phyloP scores from a whole-genome alignment of 2,797 vertebrate species.

The Tiaroga cobitis region DNA sequence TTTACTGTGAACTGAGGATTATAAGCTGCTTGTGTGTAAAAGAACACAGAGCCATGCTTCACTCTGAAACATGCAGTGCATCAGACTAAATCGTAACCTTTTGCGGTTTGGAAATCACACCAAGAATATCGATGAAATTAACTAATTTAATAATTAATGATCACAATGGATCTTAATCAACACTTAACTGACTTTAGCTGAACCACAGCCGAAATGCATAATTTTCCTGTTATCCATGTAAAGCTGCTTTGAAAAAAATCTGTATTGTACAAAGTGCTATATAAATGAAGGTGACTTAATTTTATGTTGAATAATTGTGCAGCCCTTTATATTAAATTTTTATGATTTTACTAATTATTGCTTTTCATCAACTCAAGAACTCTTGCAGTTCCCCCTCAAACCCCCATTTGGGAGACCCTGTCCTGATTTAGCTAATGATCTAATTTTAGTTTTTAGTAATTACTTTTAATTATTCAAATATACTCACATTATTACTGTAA shows the following conservation, averaged over 20 bases:
- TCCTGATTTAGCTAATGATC: not conserved
- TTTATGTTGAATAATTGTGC: not conserved
- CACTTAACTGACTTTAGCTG: too few relatives aligned
- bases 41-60: not conserved
- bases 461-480: not conserved
- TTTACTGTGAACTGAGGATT: not conserved
- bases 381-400: not conserved
- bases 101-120: not conserved
- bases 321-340: not conserved
- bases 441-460: not conserved
- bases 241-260: too few relatives aligned
- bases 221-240: too few relatives aligned
- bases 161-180: too few relatives aligned
- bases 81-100: not conserved
- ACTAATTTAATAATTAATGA: too few relatives aligned
- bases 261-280: too few relatives aligned
- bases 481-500: too few relatives aligned
- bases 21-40: not conserved
- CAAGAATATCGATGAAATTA: too few relatives aligned
- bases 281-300: too few relatives aligned
- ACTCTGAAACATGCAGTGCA: not conserved
- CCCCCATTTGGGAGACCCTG: not conserved
- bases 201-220: too few relatives aligned
- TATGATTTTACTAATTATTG: not conserved
- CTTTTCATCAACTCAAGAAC: not conserved